A percentile compares a stretch with the other conserved stretches of the same genome.
Conservation (phyloP, 2,797 vertebrate species). For the Hydrolagus colliei region DNA sequence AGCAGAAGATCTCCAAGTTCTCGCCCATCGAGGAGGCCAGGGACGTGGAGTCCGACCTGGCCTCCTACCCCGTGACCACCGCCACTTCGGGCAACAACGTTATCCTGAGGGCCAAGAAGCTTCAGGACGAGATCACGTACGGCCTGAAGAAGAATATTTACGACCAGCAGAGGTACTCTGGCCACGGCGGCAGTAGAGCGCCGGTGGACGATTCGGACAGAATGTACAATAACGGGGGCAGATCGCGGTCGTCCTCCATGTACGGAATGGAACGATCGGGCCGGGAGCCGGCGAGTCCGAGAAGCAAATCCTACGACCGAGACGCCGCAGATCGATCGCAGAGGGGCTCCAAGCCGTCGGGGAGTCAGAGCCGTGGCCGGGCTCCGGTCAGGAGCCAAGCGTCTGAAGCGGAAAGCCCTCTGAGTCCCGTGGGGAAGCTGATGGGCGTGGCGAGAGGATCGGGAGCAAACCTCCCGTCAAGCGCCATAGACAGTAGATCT, state of each 20-base stretch:
- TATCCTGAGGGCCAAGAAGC: conserved; percentile 79
- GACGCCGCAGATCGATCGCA: conserved; percentile 80
- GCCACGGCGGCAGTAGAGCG: conserved; percentile 60
- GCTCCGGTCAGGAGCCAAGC: conserved; percentile 81
- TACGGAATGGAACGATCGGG: conserved; percentile 85
- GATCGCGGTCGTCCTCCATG: conserved; percentile 73
- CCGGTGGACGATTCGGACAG: conserved; percentile 81
- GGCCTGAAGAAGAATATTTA: conserved; percentile 88
- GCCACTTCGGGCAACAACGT: conserved; percentile 73
- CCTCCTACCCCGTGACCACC: conserved; percentile 77
- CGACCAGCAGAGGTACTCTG: conserved; percentile 91
- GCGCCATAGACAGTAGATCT: conserved; percentile 69
- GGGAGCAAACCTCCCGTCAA: conserved; percentile 64
- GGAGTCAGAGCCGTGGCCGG: conserved; percentile 71
- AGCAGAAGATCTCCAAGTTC: conserved; percentile 98
- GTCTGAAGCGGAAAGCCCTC: conserved; percentile 91
- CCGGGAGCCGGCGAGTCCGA: conserved; percentile 68
- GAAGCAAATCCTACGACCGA: conserved; percentile 86
- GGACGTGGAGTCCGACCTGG: conserved; percentile 91
- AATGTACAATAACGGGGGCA: conserved; percentile 66
- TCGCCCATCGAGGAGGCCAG: conserved; percentile 97
- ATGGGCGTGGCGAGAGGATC: conserved; percentile 68
- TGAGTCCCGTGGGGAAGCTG: conserved; percentile 84
- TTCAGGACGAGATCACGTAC: conserved; percentile 79
- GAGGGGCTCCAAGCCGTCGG: conserved; percentile 64